Percentiles rank a stretch among this genome's conserved stretches.
phyloP scores from a whole-genome alignment of 2,888 invertebrate species.

The Caenorhabditis doughertyi region DNA sequence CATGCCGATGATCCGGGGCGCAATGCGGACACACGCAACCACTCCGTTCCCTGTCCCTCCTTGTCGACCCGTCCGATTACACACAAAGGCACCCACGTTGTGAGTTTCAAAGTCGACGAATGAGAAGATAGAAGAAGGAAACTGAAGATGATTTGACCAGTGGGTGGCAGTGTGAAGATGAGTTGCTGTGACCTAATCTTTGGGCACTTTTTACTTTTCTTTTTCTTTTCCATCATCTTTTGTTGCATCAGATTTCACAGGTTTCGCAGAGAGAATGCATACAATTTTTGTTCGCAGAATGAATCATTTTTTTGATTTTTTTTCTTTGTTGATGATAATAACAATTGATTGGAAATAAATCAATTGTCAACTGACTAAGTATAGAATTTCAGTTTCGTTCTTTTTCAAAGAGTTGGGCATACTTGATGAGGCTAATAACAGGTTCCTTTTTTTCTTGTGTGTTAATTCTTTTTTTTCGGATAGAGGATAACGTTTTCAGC shows the following conservation, averaged over 20 bases:
- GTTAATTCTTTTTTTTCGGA: too few species aligned
- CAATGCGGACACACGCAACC: constrained; percentile 10
- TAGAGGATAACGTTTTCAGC: too few species aligned
- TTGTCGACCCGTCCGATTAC: constrained; percentile 24
- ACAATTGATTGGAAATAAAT: too few species aligned
- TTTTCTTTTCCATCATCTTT: neutral
- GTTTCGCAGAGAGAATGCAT: neutral
- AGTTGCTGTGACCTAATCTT: constrained; percentile 24
- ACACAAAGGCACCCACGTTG: constrained; percentile 50
- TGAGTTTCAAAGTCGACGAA: constrained; percentile 9
- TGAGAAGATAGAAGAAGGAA: constrained; percentile 5
- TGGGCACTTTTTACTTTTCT: neutral
- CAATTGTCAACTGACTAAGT: too few species aligned
- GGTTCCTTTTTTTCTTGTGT: too few species aligned
- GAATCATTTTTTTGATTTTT: neutral
- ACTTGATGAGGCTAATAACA: too few species aligned
- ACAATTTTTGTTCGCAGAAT: neutral
- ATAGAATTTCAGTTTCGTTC: too few species aligned
- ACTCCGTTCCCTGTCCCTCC: constrained; percentile 4
- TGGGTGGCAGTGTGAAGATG: constrained; percentile 42
- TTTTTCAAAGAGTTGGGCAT: too few species aligned
- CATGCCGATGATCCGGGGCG: constrained; percentile 15
- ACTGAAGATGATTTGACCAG: constrained; percentile 48
- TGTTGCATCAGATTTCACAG: constrained; percentile 23
- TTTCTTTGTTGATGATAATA: too few species aligned